Base-by-base conservation (phyloP, 2,888 invertebrate species). In the Parnassius smintheus region DNA sequence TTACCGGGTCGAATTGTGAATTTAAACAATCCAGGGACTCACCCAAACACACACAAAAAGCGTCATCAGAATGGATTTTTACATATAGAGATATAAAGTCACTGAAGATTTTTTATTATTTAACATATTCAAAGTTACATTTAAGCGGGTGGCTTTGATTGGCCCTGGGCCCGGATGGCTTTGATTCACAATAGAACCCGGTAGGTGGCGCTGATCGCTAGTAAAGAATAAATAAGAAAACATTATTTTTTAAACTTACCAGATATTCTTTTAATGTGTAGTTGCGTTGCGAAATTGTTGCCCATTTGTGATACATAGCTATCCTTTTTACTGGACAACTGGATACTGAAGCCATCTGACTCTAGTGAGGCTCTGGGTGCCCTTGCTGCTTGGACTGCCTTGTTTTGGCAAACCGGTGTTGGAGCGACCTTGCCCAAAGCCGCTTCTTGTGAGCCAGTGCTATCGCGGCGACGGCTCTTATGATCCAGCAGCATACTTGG, bases 401-500 rank as follows among this genome's bases (percentile, higher is more conserved):
- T 91, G 72, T 89, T 90, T 67, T 73, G 74, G 70, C 86, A 86
- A n/a, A 88, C 83, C 0, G 89, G 85, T 0, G 86, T 85, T 0
- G 90, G 90, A 0, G 86, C 88, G 41, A 86, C 84, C 68, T 91
- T 91, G 0, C 90, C 89, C 46, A 92, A 73, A 60, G 92, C 91
- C 2, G 89, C 91, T 68, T 92, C 92, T 61, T 92, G 92, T 12
- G 92, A 92, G 42, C 91, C 88, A 3, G 83, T 75, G 83, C 93
- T 93, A 83, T 92, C 93, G 67, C 93, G 91, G 51, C 91, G 86
- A 63, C 93, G 93, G 70, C 85, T 90, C 82, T 93, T 93, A 81
- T 93, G 93, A 80, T 93, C 93, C 75, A 94, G 85, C 71, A 94
- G 85, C 86, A 93, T 93, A 78, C 94, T 94, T 73, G 94, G 94